Evolutionary conservation across 2,888 invertebrate species (phyloP), one percentile per base, ranked within the genome.

Genomic region (Disparrhopalites patrizii): DNA sequence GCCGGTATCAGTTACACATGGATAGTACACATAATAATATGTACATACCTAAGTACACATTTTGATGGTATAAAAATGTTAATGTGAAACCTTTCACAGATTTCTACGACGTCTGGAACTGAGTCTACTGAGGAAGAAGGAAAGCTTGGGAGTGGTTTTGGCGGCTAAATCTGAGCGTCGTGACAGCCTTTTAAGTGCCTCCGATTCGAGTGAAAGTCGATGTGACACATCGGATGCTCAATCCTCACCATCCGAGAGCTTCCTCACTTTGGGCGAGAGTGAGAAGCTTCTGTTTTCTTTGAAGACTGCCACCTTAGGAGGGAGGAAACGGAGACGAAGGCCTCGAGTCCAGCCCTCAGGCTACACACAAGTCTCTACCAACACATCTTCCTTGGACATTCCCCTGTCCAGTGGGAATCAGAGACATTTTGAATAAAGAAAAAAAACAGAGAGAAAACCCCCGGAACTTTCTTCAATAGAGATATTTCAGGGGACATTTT

Each of bases 51-150:
- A 36, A 36, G 8, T 36, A 36, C 7, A 36, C 15, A 15, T 15
- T 23, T 52, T 27, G 28, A 23, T 52, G 25, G 30, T 51, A 25
- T 51, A 25, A 4, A 58, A 50, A 25, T 10, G 13, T 47, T 36
- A 23, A 55, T 57, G 20, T 56, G n/a, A n/a, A n/a, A 33, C 40
- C 28, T 25, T 50, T 25, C 40, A 7, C 36, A 88, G 88, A 80
- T 89, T 88, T 79, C 81, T 89, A 63, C 82, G 87, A 74, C 83
- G 88, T 73, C 79, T 89, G 76, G 88, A 89, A 77, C 83, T 85
- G 76, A 88, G 87, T 77, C 80, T 89, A 74, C 86, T 87, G 79
- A 83, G 85, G 15, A 75, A 75, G 60, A 71, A 70, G 51, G 73
- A 73, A 62, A 71, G 67, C 52, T 38, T 75, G n/a, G 71, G 71